These are phyloP conservation scores for Plagodis dolabraria DNA, from an alignment of 2,888 invertebrate genomes.

Conservation along the genomic window DNA sequence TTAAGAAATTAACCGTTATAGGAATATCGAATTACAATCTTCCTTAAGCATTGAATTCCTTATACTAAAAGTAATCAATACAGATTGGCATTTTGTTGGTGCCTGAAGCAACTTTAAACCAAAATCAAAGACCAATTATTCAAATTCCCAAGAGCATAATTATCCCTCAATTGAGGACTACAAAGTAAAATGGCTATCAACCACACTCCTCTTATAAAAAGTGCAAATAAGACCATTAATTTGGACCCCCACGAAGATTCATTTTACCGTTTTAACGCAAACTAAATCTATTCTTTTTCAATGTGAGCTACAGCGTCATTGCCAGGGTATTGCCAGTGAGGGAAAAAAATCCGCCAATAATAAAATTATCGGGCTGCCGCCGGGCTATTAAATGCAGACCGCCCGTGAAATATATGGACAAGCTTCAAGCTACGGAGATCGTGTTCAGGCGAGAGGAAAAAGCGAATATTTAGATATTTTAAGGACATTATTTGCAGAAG, in stretches of 20 bases:
- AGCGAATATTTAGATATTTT: slow-evolving; percentile 28
- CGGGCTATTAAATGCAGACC: slow-evolving; percentile 81
- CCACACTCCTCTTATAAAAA: slow-evolving; percentile 47
- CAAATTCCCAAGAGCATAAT: slow-evolving; percentile 40
- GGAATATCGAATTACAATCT: too few species aligned
- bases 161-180: slow-evolving; percentile 32
- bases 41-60: too few species aligned
- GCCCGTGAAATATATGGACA: slow-evolving; percentile 76
- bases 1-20: too few species aligned
- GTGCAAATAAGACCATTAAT: slow-evolving; percentile 46
- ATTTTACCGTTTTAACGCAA: slow-evolving; percentile 40
- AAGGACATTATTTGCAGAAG: slow-evolving; percentile 28
- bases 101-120: slow-evolving; percentile 29
- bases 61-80: background rate
- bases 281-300: slow-evolving; percentile 71
- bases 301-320: slow-evolving; percentile 67
- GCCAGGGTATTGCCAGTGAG: slow-evolving; percentile 48
- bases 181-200: slow-evolving; percentile 53
- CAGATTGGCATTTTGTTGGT: slow-evolving; percentile 11
- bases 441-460: slow-evolving; percentile 15
- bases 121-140: slow-evolving; percentile 39
- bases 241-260: slow-evolving; percentile 53
- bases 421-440: slow-evolving; percentile 49
- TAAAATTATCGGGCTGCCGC: slow-evolving; percentile 81
- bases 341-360: slow-evolving; percentile 73